Evolutionary conservation across 2,888 invertebrate species (phyloP), one percentile per base, ranked within the genome.

Genomic region (Thecophora atra): DNA sequence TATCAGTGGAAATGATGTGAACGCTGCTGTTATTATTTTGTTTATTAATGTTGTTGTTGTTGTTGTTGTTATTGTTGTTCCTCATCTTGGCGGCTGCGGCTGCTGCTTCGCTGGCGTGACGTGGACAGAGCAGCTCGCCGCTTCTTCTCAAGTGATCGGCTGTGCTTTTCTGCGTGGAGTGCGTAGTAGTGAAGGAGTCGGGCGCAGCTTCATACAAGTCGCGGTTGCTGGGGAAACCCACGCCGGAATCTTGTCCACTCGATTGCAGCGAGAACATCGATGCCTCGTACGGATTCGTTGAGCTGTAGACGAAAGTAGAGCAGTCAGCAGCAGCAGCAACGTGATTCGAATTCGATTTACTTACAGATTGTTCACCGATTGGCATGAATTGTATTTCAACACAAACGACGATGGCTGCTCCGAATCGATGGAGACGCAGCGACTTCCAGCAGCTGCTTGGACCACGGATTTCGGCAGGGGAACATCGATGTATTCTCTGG

Each of bases 251-350:
- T 83, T 93, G 92, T 19, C 93, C 93, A 81, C 93, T 93, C 79
- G 94, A 94, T 88, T 94, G 93, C 79, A 94, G 89, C 77, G 93
- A 94, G 79, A 93, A 92, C 86, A 93, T 90, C 76, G 93, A 93
- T 70, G 92, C 92, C 85, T 94, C 93, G 78, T 91, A 85, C 73
- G 87, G 87, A 77, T 77, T 78, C 66, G 83, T 85, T 17, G 71
- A 60, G 15, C 70, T 70, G 44, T n/a, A 24, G 21, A 44, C 1
- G 24, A 44, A 17, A 64, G 3, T n/a, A 15, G 0, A 13, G 5
- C 30, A 11, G 6, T 37, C 37, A 6, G 37, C 37, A 37, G 37
- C 37, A 19, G 3, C 24, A 26, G 15, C n/a, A n/a, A n/a, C n/a
- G n/a, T n/a, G n/a, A n/a, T n/a, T n/a, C n/a, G n/a, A n/a, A 11